Evolutionary conservation across 2,113 vertebrate genomes (phyloP).

Genomic region (Seriola rivoliana): DNA sequence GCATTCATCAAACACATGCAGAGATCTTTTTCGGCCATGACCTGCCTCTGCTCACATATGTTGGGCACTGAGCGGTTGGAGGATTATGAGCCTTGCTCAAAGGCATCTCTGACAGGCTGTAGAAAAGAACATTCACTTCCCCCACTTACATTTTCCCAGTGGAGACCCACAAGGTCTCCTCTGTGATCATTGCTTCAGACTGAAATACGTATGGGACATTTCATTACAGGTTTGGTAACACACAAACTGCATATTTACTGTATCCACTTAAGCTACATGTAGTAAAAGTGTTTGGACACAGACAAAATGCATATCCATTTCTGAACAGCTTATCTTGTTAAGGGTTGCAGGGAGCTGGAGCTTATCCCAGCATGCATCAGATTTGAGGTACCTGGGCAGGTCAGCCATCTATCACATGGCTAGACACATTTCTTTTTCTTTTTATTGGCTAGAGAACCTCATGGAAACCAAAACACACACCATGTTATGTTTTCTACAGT

Average conservation of each 20-base stretch:
- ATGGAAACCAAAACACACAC: constrained; percentile 51
- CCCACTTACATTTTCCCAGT: not conserved
- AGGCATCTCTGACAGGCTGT: not conserved
- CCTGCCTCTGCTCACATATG: not conserved
- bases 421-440: constrained; percentile 34
- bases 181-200: not conserved
- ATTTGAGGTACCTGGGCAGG: not conserved
- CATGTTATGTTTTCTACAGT: constrained; percentile 38
- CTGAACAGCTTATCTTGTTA: not conserved
- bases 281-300: no score
- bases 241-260: not conserved
- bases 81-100: constrained; percentile 13
- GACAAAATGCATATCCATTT: not conserved
- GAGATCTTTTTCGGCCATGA: not conserved
- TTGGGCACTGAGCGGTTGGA: not conserved
- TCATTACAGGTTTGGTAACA: not conserved
- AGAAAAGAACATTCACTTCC: constrained; percentile 12
- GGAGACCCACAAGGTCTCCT: not conserved
- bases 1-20: constrained; percentile 6
- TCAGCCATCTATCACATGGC: constrained; percentile 34
- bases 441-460: constrained; percentile 34
- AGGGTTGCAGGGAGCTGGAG: not conserved
- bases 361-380: constrained; percentile 8
- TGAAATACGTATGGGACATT: not conserved
- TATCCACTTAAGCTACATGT: not conserved